These are phyloP conservation scores for Protosalanx chinensis DNA, from an alignment of 2,797 vertebrate genomes.

Conservation along the genomic window DNA sequence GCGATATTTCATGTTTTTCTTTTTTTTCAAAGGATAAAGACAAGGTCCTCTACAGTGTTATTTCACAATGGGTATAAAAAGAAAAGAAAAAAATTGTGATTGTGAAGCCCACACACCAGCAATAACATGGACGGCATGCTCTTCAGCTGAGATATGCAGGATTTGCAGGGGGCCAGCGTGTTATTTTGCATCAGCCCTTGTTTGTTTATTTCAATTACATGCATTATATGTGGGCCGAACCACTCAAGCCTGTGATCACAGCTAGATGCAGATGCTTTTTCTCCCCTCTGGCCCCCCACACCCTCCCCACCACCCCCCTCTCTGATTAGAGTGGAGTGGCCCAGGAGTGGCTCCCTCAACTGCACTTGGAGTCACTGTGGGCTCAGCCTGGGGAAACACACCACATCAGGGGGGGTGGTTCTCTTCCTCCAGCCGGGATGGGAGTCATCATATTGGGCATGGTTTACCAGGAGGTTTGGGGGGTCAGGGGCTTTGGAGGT, in stretches of 20 bases:
- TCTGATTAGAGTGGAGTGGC: constrained; percentile 45
- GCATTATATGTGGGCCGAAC: constrained; percentile 21
- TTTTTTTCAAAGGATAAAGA: background rate
- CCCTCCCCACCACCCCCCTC: background rate
- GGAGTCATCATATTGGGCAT: constrained; percentile 18
- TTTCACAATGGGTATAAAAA: background rate
- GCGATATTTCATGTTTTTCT: background rate
- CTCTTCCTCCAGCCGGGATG: constrained; percentile 20
- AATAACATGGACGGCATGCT: background rate
- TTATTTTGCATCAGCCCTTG: constrained; percentile 18
- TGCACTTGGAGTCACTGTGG: constrained; percentile 21
- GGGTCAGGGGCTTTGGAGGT: background rate
- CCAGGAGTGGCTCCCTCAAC: constrained; percentile 23
- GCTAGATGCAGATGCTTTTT: constrained; percentile 23
- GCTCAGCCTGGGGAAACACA: constrained; percentile 26
- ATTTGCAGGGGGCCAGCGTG: constrained; percentile 21
- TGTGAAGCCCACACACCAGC: constrained; percentile 4
- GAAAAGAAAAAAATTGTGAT: background rate
- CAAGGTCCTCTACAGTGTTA: background rate
- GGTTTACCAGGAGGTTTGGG: background rate
- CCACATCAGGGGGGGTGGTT: constrained; percentile 1
- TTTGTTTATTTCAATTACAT: constrained; percentile 45
- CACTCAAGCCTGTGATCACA: constrained; percentile 36
- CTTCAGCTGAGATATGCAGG: constrained; percentile 14
- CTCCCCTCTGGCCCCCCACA: background rate